phyloP scores from a whole-genome alignment of 2,113 vertebrate species.

The Rhynchomys soricoides region DNA sequence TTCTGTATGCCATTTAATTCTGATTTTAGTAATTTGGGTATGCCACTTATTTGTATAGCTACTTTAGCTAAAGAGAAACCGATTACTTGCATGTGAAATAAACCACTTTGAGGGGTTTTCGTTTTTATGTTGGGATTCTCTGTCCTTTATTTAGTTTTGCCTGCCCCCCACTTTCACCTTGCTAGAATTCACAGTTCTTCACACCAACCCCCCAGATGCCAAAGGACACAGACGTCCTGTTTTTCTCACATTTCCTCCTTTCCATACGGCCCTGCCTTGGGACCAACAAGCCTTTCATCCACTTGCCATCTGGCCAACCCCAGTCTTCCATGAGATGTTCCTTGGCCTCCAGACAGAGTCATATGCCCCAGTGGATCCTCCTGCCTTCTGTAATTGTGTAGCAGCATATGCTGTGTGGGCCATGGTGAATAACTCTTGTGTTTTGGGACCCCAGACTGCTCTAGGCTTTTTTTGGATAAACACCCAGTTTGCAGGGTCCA shows the following conservation, averaged over 20 bases:
- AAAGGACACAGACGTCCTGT: too few species aligned
- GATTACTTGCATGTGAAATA: not conserved
- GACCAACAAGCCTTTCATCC: not conserved
- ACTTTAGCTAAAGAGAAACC: not conserved
- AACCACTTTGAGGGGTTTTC: not conserved
- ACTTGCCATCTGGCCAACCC: not conserved
- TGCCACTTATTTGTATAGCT: not conserved
- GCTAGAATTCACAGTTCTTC: not conserved
- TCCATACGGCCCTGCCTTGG: not conserved
- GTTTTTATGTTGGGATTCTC: not conserved
- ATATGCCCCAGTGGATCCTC: not conserved
- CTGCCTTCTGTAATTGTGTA: not conserved
- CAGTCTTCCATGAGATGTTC: not conserved
- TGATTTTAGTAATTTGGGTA: not conserved
- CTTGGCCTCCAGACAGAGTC: not conserved
- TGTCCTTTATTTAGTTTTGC: not conserved
- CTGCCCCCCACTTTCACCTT: not conserved
- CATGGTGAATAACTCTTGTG: too few species aligned
- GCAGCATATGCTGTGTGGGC: accelerated
- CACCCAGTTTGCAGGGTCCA: not conserved
- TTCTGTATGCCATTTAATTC: not conserved
- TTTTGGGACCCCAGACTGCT: not conserved
- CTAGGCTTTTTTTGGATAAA: not conserved
- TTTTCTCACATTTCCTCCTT: not conserved
- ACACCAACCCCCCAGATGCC: not conserved